Base-by-base conservation (phyloP, 2,888 invertebrate genomes). In the Cryptocephalus moraei region DNA sequence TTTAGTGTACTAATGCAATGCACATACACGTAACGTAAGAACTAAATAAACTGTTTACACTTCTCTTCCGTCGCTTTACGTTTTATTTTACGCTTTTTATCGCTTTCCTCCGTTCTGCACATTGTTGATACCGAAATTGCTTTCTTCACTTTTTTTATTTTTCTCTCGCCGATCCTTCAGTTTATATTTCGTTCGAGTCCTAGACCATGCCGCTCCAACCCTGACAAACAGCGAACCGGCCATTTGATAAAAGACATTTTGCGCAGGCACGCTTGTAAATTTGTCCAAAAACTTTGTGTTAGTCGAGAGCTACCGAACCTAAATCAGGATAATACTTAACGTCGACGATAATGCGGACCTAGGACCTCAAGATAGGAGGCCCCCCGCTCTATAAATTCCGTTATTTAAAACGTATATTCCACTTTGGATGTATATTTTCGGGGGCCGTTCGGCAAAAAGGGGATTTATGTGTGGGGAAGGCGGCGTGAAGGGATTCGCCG, bases 311-410 rank as follows among this genome's bases (percentile, higher is more conserved):
- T 52, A 56, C 54, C 57, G 55, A 53, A 58, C 55, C 61, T 65
- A 65, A 65, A 66, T 65, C 64, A 63, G 64, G 63, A 66, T 65
- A 62, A 65, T 63, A 58, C 62, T 56, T 59, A 59, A 63, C 58
- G 60, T 59, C 59, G 51, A 45, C 56, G 58, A 56, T 59, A 60
- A 59, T 59, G 54, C 55, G 51, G 54, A 47, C 51, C 51, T 42
- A 46, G 41, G 39, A 42, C 52, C 51, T 47, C 39, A 22, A 51
- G 51, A 49, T 51, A 48, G 22, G 22, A 22, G 22, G 41, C 48
- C 48, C 40, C 47, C 12, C 31, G 45, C 44, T 43, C 51, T 47
- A 49, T 49, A 49, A 49, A 51, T 51, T 51, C 47, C 49, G 44
- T 49, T 51, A 51, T 51, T 51, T 51, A 45, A 51, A 51, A 49